Conservation (phyloP, 2,113 vertebrate species). For the Pholis gunnellus region DNA sequence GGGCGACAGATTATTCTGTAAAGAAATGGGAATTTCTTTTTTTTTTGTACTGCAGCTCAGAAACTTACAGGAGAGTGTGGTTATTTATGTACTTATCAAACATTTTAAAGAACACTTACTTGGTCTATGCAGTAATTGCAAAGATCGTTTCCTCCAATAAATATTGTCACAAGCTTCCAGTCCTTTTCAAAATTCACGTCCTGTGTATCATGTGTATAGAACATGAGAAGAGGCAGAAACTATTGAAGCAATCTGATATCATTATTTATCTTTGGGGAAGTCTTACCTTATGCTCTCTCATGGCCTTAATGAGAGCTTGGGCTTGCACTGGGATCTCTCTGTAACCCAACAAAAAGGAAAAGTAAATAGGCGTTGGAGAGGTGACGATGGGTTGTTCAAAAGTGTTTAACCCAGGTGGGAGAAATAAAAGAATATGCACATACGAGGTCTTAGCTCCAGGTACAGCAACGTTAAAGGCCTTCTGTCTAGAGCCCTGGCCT, state of each 20-base stretch:
- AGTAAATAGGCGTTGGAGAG: neutral
- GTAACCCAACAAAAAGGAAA: constrained; percentile 7
- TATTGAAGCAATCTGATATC: neutral
- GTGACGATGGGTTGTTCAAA: neutral
- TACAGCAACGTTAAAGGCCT: constrained; percentile 88
- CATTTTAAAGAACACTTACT: constrained; percentile 75
- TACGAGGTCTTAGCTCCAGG: constrained; percentile 85
- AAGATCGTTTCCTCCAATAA: constrained; percentile 88
- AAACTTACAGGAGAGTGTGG: neutral
- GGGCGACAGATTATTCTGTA: constrained; percentile 83
- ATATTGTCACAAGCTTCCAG: constrained; percentile 94
- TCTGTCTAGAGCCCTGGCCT: constrained; percentile 65
- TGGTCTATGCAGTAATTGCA: constrained; percentile 89
- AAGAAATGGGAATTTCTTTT: neutral
- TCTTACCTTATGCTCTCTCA: constrained; percentile 86
- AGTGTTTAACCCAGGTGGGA: neutral
- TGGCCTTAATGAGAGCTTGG: constrained; percentile 80
- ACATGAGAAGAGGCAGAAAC: neutral
- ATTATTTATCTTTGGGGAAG: neutral
- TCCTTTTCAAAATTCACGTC: constrained; percentile 88
- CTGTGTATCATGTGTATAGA: constrained; percentile 70
- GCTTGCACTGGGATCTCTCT: constrained; percentile 88
- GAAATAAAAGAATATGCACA: constrained; percentile 52
- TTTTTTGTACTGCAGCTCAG: neutral
- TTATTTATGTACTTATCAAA: neutral